These are phyloP conservation scores for Sebastolobus alascanus DNA, from an alignment of 2,797 vertebrate species.

Conservation along the genomic window DNA sequence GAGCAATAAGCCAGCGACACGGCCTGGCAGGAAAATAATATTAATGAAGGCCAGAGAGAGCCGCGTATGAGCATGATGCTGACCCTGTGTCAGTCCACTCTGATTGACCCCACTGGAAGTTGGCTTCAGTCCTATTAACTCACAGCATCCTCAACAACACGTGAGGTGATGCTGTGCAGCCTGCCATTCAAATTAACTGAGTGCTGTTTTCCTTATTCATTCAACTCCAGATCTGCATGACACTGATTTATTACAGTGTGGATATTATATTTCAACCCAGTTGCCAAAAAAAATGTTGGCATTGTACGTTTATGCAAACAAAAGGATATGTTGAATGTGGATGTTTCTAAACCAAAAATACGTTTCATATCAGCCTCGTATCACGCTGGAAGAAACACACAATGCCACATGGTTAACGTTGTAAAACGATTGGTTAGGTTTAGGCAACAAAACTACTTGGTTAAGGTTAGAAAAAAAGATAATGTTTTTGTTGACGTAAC, in stretches of 20 bases:
- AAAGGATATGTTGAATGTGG: background rate
- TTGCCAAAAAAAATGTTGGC: background rate
- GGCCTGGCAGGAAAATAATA: constrained; percentile 40
- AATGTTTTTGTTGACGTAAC: too few species aligned
- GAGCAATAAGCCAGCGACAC: constrained; percentile 44
- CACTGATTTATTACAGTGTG: background rate
- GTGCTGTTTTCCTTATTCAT: background rate
- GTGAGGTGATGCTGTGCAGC: constrained; percentile 9
- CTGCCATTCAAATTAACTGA: constrained; percentile 5
- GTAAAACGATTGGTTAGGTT: too few species aligned
- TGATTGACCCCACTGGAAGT: constrained; percentile 58
- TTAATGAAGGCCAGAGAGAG: constrained; percentile 65
- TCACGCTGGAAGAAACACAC: too few species aligned
- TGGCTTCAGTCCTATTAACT: constrained; percentile 26
- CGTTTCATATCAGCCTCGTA: background rate
- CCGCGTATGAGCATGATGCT: background rate
- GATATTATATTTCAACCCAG: background rate
- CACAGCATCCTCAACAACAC: constrained; percentile 16
- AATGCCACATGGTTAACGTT: too few species aligned
- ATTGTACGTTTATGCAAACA: background rate
- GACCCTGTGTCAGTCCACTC: constrained; percentile 48
- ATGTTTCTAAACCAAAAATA: background rate
- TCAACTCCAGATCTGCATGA: background rate
- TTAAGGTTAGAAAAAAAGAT: too few species aligned
- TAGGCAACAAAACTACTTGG: too few species aligned